phyloP scores from a whole-genome alignment of 2,797 vertebrate species.

The Pseudochaenichthys georgianus region DNA sequence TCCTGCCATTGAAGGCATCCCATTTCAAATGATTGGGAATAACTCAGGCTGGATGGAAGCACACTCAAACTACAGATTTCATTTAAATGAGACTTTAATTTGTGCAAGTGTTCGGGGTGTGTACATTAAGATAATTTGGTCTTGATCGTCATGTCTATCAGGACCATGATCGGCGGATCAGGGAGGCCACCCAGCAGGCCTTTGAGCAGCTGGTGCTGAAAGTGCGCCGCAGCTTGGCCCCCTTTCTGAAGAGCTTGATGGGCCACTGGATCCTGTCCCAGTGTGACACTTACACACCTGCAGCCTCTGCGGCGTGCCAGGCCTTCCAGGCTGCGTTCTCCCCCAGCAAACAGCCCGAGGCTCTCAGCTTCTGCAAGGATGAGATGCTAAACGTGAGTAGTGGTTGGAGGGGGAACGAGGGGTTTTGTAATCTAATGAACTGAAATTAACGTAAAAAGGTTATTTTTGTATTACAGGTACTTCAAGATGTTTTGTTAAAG shows the following conservation, averaged over 20 bases:
- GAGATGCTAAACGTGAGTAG: slow-evolving; percentile 93
- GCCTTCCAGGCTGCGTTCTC: slow-evolving; percentile 97
- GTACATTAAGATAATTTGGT: slow-evolving; percentile 7
- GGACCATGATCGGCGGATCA: slow-evolving; percentile 96
- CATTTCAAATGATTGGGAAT: not conserved
- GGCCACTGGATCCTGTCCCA: slow-evolving; percentile 98
- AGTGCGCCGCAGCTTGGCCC: slow-evolving; percentile 95
- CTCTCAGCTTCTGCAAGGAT: slow-evolving; percentile 95
- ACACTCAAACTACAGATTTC: not conserved
- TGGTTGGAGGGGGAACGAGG: not conserved
- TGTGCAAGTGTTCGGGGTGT: not conserved
- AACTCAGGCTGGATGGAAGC: not conserved
- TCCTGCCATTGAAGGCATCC: not conserved
- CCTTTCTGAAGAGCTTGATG: slow-evolving; percentile 96
- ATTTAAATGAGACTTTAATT: not conserved
- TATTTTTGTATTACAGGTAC: slow-evolving; percentile 81
- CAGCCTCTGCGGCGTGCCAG: slow-evolving; percentile 91
- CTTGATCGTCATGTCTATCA: slow-evolving; percentile 61
- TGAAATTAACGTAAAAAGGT: not conserved
- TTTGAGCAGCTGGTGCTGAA: slow-evolving; percentile 96
- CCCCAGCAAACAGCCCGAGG: slow-evolving; percentile 92
- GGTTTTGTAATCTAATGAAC: not conserved
- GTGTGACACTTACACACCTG: slow-evolving; percentile 93
- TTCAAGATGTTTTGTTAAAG: slow-evolving; percentile 95
- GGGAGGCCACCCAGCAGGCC: slow-evolving; percentile 96